Evolutionary conservation across 1,140 invertebrate genomes (phyloP).

Genomic region (Caligus rogercresseyi): DNA sequence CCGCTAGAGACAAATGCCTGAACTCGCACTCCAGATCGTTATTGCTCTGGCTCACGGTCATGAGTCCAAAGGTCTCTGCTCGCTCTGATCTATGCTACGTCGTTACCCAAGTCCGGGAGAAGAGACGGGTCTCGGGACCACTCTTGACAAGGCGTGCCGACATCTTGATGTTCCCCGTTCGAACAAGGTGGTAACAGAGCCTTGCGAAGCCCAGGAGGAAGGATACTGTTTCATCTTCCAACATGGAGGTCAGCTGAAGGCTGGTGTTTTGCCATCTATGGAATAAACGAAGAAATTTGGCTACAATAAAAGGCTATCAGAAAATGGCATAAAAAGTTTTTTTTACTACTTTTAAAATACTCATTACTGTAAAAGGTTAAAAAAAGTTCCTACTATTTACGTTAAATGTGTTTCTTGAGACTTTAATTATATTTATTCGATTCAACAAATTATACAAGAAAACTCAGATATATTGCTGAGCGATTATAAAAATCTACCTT

Average conservation of each 20-base stretch:
- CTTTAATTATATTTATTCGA: too few relatives aligned
- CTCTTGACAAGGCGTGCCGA: neutral
- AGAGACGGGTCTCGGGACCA: neutral
- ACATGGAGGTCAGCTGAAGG: neutral
- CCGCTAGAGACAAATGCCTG: conserved; percentile 19
- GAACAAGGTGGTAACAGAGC: conserved; percentile 17
- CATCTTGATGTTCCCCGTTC: conserved; percentile 15
- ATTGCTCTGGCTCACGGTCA: conserved; percentile 1
- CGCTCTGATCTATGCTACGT: conserved; percentile 13
- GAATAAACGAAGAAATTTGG: neutral
- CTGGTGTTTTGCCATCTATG: conserved; percentile 17
- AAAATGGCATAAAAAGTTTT: too few relatives aligned
- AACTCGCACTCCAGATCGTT: conserved; percentile 16
- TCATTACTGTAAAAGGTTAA: too few relatives aligned
- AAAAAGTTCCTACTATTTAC: too few relatives aligned
- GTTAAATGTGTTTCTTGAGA: too few relatives aligned
- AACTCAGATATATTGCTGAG: too few relatives aligned
- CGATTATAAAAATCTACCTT: too few relatives aligned
- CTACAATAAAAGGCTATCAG: too few relatives aligned
- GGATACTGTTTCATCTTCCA: conserved; percentile 8
- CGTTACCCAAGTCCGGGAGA: conserved; percentile 6
- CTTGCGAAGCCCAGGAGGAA: conserved; percentile 9
- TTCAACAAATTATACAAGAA: too few relatives aligned
- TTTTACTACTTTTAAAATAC: too few relatives aligned
- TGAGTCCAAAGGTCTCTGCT: conserved; percentile 11